Evolutionary conservation across 1,140 invertebrate species (phyloP).

Genomic region (Drosophila kohkoa): DNA sequence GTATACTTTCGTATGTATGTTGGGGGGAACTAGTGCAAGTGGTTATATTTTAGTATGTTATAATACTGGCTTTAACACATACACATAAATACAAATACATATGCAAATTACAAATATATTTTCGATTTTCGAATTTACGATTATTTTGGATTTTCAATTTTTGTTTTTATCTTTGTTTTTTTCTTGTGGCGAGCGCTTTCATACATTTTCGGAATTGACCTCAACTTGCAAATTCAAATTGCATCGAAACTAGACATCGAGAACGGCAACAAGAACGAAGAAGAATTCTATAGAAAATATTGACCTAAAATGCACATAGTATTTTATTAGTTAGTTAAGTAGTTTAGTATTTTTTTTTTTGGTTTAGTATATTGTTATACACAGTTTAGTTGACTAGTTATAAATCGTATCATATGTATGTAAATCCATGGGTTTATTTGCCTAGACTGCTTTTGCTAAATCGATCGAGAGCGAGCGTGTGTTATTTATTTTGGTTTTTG

Average conservation of each 20-base stretch:
- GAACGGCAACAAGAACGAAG: constrained; percentile 29
- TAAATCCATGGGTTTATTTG: constrained; percentile 32
- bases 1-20: constrained; percentile 11
- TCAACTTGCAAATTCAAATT: constrained; percentile 1
- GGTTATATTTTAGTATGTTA: constrained; percentile 8
- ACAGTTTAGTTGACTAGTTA: constrained; percentile 49
- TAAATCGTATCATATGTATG: constrained; percentile 28
- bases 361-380: constrained; percentile 57
- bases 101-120: constrained; percentile 32
- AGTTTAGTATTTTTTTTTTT: too few species aligned
- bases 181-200: constrained; percentile 70
- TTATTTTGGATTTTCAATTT: constrained; percentile 3
- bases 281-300: constrained; percentile 27
- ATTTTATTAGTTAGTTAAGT: constrained; percentile 11
- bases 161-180: constrained; percentile 17
- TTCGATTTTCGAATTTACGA: constrained; percentile 11
- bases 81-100: constrained; percentile 20
- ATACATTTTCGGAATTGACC: constrained; percentile 84
- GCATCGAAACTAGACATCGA: constrained; percentile 31
- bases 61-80: constrained; percentile 38
- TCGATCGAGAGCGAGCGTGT: not conserved
- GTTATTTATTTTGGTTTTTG: not conserved
- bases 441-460: constrained; percentile 14
- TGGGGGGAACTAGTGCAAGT: constrained; percentile 16
- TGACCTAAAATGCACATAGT: constrained; percentile 27